Percentiles rank a stretch among this genome's conserved stretches.
These are phyloP conservation scores for Pseudomyrmex cubaensis DNA, from an alignment of 1,140 invertebrate genomes.

Conservation along the genomic window DNA sequence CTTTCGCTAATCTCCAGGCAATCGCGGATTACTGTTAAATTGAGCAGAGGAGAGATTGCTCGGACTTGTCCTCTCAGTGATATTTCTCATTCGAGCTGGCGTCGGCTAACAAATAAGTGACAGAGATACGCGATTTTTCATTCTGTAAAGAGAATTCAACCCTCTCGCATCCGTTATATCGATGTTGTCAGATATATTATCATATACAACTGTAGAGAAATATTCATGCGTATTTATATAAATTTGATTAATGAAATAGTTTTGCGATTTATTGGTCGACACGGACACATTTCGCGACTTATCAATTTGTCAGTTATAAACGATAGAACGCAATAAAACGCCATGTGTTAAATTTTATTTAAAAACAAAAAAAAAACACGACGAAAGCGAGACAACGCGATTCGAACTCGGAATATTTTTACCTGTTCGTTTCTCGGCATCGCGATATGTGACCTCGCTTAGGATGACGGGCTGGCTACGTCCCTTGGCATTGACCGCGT, in stretches of 20 bases:
- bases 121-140: constrained; percentile 64
- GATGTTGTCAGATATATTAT: not conserved
- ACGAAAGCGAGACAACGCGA: not conserved
- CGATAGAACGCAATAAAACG: not conserved
- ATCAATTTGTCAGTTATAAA: too few relatives aligned
- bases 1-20: constrained; percentile 64
- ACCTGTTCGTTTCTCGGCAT: constrained; percentile 93
- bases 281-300: too few relatives aligned
- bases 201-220: not conserved
- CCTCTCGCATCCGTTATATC: not conserved
- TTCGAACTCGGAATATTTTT: constrained; percentile 73
- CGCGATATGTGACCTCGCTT: constrained; percentile 91
- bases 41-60: constrained; percentile 60
- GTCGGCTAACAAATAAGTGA: constrained; percentile 17
- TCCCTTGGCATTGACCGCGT: constrained; percentile 92
- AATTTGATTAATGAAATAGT: too few relatives aligned
- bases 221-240: too few relatives aligned
- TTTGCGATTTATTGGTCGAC: too few relatives aligned
- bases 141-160: constrained; percentile 43
- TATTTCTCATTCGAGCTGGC: constrained; percentile 43
- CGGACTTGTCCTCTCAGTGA: constrained; percentile 45
- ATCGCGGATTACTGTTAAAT: constrained; percentile 64
- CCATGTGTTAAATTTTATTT: not conserved
- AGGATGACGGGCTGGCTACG: constrained; percentile 89
- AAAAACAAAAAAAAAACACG: not conserved